A percentile compares a stretch with the other conserved stretches of the same genome.
phyloP scores from a whole-genome alignment of 2,888 invertebrate species.

The Myathropa florea region DNA sequence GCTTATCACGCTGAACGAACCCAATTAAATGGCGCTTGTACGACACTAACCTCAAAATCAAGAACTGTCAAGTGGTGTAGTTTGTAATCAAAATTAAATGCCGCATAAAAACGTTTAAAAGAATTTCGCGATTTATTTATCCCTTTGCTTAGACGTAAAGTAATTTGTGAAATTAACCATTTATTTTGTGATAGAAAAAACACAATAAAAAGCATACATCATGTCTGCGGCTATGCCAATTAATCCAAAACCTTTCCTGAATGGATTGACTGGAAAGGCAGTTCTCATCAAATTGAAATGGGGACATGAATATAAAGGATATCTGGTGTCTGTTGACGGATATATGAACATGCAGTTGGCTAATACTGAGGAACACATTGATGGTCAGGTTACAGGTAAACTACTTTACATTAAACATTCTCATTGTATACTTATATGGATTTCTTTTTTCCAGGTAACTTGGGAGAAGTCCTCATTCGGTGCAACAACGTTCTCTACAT shows the following conservation, averaged over 20 bases:
- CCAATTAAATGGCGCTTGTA: conserved; percentile 17
- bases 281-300: conserved; percentile 99
- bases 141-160: neutral
- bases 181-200: conserved; percentile 20
- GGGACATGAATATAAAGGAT: conserved; percentile 99
- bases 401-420: neutral
- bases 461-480: conserved; percentile 98
- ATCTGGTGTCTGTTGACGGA: conserved; percentile 97
- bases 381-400: conserved; percentile 92
- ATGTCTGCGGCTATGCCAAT: conserved; percentile 93
- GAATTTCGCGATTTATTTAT: neutral
- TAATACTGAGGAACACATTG: conserved; percentile 98
- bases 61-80: conserved; percentile 15
- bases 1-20: neutral
- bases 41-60: conserved; percentile 47
- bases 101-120: conserved; percentile 34
- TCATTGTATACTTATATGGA: neutral
- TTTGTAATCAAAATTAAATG: conserved; percentile 39
- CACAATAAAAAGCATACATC: conserved; percentile 65
- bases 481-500: conserved; percentile 99
- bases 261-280: conserved; percentile 98
- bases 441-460: conserved; percentile 83
- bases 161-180: neutral
- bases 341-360: conserved; percentile 99
- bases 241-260: conserved; percentile 99